Evolutionary conservation across 2,888 invertebrate species (phyloP).

Genomic region (Caenorhabditis sp.): DNA sequence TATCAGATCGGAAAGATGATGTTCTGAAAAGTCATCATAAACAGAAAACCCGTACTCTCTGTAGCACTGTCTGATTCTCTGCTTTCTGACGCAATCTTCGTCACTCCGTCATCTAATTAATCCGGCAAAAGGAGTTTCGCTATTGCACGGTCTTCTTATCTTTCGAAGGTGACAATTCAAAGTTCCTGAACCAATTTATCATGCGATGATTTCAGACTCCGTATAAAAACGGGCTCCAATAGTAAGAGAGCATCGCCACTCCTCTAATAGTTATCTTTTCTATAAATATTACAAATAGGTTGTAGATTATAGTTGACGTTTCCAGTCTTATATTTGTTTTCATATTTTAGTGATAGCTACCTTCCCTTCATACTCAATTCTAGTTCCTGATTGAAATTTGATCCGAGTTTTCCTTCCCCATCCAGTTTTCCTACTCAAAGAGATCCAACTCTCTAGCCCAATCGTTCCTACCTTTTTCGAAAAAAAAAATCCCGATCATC

Average conservation of each 20-base stretch:
- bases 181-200: slow-evolving; percentile 61
- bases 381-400: neutral
- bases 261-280: slow-evolving; percentile 19
- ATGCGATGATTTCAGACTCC: slow-evolving; percentile 43
- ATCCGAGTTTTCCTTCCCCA: neutral
- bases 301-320: neutral
- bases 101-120: slow-evolving; percentile 52
- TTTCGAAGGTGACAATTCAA: slow-evolving; percentile 38
- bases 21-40: slow-evolving; percentile 34
- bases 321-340: too few relatives aligned
- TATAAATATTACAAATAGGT: slow-evolving; percentile 3
- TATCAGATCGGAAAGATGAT: slow-evolving; percentile 11
- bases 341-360: too few relatives aligned
- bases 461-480: neutral
- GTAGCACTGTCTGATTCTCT: slow-evolving; percentile 34
- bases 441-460: slow-evolving; percentile 4
- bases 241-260: slow-evolving; percentile 23
- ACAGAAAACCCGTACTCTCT: slow-evolving; percentile 14
- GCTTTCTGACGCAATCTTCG: slow-evolving; percentile 52
- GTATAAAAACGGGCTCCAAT: slow-evolving; percentile 38
- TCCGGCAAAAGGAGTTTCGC: slow-evolving; percentile 3
- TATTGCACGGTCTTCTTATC: slow-evolving; percentile 36
- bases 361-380: too few relatives aligned
- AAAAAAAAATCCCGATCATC: slow-evolving; percentile 44
- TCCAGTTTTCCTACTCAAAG: neutral